Percentiles rank a stretch among this genome's conserved stretches.
phyloP scores from a whole-genome alignment of 2,888 invertebrate species.

The Morpho helenor region DNA sequence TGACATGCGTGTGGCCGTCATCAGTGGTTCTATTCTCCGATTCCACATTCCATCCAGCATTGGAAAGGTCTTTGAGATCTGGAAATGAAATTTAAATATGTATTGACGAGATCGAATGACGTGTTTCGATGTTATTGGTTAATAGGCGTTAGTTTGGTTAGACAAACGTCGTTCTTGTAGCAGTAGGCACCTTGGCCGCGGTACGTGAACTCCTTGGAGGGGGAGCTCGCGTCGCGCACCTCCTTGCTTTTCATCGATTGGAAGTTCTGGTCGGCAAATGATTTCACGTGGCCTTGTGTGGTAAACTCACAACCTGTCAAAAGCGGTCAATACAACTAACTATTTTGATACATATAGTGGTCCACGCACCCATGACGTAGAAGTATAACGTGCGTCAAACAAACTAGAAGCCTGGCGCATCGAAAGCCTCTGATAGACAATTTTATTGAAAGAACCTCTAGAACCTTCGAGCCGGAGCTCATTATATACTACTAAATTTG shows the following conservation, averaged over 20 bases:
- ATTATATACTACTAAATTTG: too few species aligned
- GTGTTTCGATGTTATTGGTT: constrained; percentile 41
- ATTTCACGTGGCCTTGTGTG: constrained; percentile 82
- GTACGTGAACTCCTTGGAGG: constrained; percentile 81
- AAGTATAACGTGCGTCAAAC: too few species aligned
- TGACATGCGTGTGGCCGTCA: constrained; percentile 82
- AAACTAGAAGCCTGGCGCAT: too few species aligned
- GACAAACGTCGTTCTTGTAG: constrained; percentile 41
- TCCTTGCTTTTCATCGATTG: constrained; percentile 88
- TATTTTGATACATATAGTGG: constrained; percentile 17
- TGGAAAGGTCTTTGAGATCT: constrained; percentile 70
- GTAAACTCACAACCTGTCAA: constrained; percentile 71
- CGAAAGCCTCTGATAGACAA: too few species aligned
- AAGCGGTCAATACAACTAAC: constrained; percentile 27
- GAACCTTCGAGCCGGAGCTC: too few species aligned
- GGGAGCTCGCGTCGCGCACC: constrained; percentile 87
- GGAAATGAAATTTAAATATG: constrained; percentile 34
- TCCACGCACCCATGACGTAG: too few species aligned
- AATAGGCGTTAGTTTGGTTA: constrained; percentile 67
- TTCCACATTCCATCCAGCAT: constrained; percentile 84
- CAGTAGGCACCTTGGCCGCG: constrained; percentile 69
- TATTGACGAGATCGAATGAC: not conserved
- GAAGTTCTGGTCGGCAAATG: constrained; percentile 87
- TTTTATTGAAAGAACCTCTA: too few species aligned
- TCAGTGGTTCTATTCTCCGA: constrained; percentile 80